Evolutionary conservation across 2,797 vertebrate genomes (phyloP).

Genomic region (Nannoperca australis): DNA sequence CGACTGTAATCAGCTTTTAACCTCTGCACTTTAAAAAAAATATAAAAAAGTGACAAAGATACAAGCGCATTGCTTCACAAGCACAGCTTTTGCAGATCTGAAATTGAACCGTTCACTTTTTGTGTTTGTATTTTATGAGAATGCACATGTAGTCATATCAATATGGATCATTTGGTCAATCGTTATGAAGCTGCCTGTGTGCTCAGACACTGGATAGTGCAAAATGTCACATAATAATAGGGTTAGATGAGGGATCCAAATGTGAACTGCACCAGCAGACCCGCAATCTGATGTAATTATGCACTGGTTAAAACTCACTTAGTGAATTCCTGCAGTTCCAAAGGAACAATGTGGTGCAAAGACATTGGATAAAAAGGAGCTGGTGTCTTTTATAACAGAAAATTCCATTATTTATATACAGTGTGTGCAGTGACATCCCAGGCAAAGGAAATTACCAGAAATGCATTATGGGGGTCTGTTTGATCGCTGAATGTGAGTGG

Average conservation of each 20-base stretch:
- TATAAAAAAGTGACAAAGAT: slow-evolving; percentile 8
- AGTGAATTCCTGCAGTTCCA: slow-evolving; percentile 38
- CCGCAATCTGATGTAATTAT: slow-evolving; percentile 46
- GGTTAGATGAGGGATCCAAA: slow-evolving; percentile 27
- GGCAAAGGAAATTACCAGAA: background rate
- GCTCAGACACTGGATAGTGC: slow-evolving; percentile 5
- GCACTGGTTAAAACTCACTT: slow-evolving; percentile 50
- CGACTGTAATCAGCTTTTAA: slow-evolving; percentile 4
- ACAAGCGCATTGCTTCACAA: slow-evolving; percentile 15
- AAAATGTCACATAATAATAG: slow-evolving; percentile 28
- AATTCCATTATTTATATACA: slow-evolving; percentile 13
- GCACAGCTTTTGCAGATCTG: slow-evolving; percentile 43
- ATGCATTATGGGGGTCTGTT: slow-evolving; percentile 6
- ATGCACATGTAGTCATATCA: slow-evolving; percentile 20
- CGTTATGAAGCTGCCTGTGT: slow-evolving; percentile 12
- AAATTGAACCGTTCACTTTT: slow-evolving; percentile 27
- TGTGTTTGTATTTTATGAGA: slow-evolving; percentile 15
- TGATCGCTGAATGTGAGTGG: slow-evolving; percentile 1
- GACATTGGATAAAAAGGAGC: slow-evolving; percentile 1
- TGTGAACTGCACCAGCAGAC: slow-evolving; percentile 29
- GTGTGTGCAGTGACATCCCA: background rate
- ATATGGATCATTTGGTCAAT: slow-evolving; percentile 36
- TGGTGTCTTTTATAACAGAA: background rate
- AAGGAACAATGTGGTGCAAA: slow-evolving; percentile 32
- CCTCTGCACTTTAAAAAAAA: slow-evolving; percentile 1